phyloP scores from a whole-genome alignment of 2,888 invertebrate genomes.

The Petrolisthes manimaculis region DNA sequence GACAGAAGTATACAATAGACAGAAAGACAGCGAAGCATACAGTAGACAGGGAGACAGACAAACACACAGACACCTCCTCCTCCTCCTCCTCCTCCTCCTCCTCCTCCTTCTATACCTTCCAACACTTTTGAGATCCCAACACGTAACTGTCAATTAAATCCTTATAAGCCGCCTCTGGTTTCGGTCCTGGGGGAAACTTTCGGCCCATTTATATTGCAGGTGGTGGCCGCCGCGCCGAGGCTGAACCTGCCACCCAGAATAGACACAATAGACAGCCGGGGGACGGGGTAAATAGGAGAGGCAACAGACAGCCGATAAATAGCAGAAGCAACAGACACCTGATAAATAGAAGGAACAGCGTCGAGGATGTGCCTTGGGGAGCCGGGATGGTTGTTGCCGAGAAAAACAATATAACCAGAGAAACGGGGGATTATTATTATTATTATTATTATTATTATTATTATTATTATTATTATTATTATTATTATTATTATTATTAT shows the following conservation, averaged over 20 bases:
- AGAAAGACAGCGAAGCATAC: background rate
- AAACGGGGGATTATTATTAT: background rate
- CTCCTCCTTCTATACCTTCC: background rate
- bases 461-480: background rate
- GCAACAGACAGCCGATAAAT: constrained; percentile 31
- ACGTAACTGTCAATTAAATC: constrained; percentile 50
- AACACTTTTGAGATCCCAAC: constrained; percentile 30
- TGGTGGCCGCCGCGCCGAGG: constrained; percentile 33
- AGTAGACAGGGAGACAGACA: background rate
- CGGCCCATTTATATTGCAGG: constrained; percentile 46
- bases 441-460: background rate
- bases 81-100: background rate
- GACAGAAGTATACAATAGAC: background rate
- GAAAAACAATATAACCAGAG: background rate
- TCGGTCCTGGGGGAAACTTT: constrained; percentile 19
- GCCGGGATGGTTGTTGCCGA: background rate
- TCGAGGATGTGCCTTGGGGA: background rate
- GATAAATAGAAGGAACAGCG: background rate
- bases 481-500: background rate
- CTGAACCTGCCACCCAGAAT: constrained; percentile 6
- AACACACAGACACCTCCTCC: background rate
- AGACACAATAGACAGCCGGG: constrained; percentile 17
- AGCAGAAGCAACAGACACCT: background rate
- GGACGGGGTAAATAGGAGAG: constrained; percentile 26
- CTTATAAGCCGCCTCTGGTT: constrained; percentile 38